phyloP scores from a whole-genome alignment of 92 coral and sea anemone genomes.

The Actinostola sp. region DNA sequence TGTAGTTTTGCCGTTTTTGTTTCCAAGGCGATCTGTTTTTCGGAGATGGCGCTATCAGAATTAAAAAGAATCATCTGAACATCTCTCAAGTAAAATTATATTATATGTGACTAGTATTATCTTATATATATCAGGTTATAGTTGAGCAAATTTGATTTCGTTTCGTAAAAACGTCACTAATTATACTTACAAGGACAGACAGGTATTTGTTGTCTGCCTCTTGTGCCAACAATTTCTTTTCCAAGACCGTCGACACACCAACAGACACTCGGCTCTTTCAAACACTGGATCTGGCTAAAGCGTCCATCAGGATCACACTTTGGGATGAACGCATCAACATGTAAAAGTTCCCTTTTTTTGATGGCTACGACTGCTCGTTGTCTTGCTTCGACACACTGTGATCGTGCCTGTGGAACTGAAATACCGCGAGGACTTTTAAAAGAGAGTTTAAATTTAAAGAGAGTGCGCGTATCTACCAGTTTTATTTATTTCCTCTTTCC shows the following conservation, averaged over 20 bases:
- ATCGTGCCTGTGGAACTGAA: slow-evolving; percentile 22
- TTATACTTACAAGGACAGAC: slow-evolving; percentile 70
- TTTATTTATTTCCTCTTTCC: not conserved
- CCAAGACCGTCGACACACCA: slow-evolving; percentile 92
- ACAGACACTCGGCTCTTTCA: slow-evolving; percentile 62
- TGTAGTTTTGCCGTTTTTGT: slow-evolving; percentile 42
- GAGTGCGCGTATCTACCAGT: not conserved
- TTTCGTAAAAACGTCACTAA: not conserved
- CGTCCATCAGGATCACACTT: slow-evolving; percentile 85
- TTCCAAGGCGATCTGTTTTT: slow-evolving; percentile 37
- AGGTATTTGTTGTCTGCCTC: slow-evolving; percentile 59
- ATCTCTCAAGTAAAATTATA: no score
- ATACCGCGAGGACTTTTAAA: not conserved
- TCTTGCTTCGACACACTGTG: slow-evolving; percentile 69
- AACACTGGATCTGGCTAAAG: slow-evolving; percentile 71
- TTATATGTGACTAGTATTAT: no score
- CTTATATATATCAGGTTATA: no score
- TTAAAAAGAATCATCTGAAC: no score
- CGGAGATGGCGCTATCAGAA: slow-evolving; percentile 39
- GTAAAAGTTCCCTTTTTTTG: slow-evolving; percentile 62
- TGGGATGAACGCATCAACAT: slow-evolving; percentile 73
- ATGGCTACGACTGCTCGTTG: slow-evolving; percentile 58
- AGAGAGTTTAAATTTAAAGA: no score
- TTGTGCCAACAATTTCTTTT: slow-evolving; percentile 73
- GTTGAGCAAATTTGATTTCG: no score